Evolutionary conservation across 2,113 vertebrate genomes (phyloP), one percentile per base, ranked within the genome.

Genomic region (Passer montanus): DNA sequence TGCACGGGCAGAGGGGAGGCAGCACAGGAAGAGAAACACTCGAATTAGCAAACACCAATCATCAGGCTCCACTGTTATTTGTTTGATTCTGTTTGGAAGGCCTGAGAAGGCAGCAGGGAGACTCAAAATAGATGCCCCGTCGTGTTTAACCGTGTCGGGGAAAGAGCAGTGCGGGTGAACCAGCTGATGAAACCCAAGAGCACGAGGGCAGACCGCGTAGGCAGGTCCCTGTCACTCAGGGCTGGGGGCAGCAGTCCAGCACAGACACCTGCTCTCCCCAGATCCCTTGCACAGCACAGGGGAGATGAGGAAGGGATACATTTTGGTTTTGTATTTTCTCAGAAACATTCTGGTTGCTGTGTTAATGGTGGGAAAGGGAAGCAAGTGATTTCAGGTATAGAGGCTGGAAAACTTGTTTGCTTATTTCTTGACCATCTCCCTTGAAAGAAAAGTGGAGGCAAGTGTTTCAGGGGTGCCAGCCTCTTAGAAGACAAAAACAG

Each of bases 171-270:
- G 68, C 1, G 15, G 5, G 13, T 9, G 58, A 72, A 2, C 56
- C 67, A 49, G 84, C 72, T 80, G 91, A 5, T 75, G 95, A 92
- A 79, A 88, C 79, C 86, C 78, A 75, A 70, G 83, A 85, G 56
- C 1, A 1, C 0, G 5, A 26, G 3, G 66, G 49, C n/a, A 28
- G 73, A 62, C 6, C 3, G 1, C 1, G 70, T 46, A 20, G 56
- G n/a, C 50, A 60, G 41, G n/a, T 13, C n/a, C 3, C 73, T 18
- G 73, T 23, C 89, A 21, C 21, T 21, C 66, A 35, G 66, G 47
- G 30, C 3, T 27, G 31, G 13, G n/a, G 47, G 4, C 87, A 53
- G 72, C 60, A 26, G 41, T 2, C 52, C 4, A 19, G 37, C 70
- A 75, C 22, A 16, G 28, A 4, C 83, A 82, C 43, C 77, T 84